Base-by-base conservation (phyloP, 2,113 vertebrate species). In the Clarias macrocephalus region DNA sequence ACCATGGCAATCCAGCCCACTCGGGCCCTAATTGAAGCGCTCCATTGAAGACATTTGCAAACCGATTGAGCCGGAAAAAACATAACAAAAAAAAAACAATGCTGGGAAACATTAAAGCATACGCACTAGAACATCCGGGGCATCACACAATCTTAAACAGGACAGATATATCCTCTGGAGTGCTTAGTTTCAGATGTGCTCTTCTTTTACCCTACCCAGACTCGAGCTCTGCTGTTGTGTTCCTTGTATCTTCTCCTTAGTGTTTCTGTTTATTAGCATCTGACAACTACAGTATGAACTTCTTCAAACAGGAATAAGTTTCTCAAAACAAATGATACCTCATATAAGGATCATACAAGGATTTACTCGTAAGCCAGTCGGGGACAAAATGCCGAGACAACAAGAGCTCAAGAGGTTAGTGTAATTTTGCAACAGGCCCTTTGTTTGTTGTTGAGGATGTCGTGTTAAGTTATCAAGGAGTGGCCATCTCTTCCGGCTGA, bases 1-100 rank as follows among this genome's bases (percentile, higher is more conserved):
- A 87, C 93, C 91, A 91, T 93, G 91, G 92, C 88, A 83, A 93
- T 92, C 89, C 77, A 23, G 85, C 52, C 79, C 62, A 60, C 84
- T 63, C 30, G 76, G 84, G 60, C 88, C 87, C 77, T 90, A 89
- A 92, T 88, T 91, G 89, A 89, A 89, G 89, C 76, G 57, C 84
- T 83, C 93, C 88, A 87, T 91, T 88, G 88, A 93, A 91, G 92
- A 91, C 80, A 79, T 91, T 92, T 75, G 65, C 33, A 42, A 83
- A 62, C 15, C 23, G 16, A 73, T 23, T 9, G 80, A 52, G 23
- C 33, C 82, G n/a, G 15, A 57, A 48, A 6, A 5, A 42, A 42
- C 37, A 37, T n/a, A n/a, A n/a, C 2, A 42, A 42, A 42, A 42
- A 48, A 48, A 80, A 76, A 79, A 88, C 70, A 85, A 83, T 81